These are phyloP conservation scores for Tineola bisselliella DNA, from an alignment of 2,888 invertebrate species.

Conservation along the genomic window DNA sequence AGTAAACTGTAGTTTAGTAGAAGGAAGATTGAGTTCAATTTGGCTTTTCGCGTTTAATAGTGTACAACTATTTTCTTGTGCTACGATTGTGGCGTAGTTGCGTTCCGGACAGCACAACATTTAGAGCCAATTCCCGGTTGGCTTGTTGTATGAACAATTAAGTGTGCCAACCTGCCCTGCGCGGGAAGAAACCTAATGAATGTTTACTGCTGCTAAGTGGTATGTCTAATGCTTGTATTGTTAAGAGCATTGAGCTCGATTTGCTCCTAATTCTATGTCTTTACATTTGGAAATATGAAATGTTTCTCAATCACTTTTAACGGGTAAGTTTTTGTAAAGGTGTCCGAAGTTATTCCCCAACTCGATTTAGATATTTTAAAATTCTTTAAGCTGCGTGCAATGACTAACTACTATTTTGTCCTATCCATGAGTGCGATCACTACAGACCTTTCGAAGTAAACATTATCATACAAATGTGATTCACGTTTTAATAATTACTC, in stretches of 20 bases:
- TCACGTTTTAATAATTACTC: too few relatives aligned
- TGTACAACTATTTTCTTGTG: constrained; percentile 34
- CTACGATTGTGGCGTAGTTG: constrained; percentile 49
- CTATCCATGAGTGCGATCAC: too few relatives aligned
- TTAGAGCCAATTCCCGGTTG: constrained; percentile 61
- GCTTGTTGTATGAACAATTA: constrained; percentile 66
- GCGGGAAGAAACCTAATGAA: constrained; percentile 55
- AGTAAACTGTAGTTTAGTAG: constrained; percentile 35
- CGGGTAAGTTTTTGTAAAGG: too few relatives aligned
- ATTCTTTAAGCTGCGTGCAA: too few relatives aligned
- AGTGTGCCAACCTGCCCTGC: constrained; percentile 50
- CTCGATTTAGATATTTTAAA: too few relatives aligned
- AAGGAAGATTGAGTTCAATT: constrained; percentile 39
- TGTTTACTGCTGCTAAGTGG: constrained; percentile 49
- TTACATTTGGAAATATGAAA: neutral
- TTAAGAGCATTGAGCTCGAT: constrained; percentile 16
- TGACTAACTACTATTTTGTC: too few relatives aligned
- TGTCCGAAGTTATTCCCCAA: too few relatives aligned
- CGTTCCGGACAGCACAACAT: constrained; percentile 53
- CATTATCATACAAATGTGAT: too few relatives aligned
- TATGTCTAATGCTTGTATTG: constrained; percentile 31
- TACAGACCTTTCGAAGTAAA: too few relatives aligned
- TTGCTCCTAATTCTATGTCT: neutral
- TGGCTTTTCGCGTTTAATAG: constrained; percentile 29
- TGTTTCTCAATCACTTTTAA: too few relatives aligned